phyloP scores from a whole-genome alignment of 1,140 invertebrate species.

The Megathymus violae region DNA sequence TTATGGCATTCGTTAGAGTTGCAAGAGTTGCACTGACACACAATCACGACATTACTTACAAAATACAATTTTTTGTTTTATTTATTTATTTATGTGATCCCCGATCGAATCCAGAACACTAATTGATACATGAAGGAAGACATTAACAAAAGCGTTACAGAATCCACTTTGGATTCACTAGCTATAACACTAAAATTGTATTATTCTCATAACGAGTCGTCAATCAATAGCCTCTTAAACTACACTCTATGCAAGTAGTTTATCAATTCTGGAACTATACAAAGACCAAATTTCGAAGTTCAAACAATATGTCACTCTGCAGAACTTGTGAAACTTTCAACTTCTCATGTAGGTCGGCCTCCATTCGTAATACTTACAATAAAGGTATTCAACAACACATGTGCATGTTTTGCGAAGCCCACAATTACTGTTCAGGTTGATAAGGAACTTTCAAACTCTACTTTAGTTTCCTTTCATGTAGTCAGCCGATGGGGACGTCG shows the following conservation, averaged over 20 bases:
- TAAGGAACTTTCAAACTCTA: background rate
- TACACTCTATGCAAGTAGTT: background rate
- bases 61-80: no score
- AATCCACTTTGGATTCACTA: no score
- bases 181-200: no score
- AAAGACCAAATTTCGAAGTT: constrained; percentile 11
- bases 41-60: no score
- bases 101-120: no score
- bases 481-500: no score
- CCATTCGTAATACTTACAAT: constrained; percentile 1
- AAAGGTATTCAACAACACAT: background rate
- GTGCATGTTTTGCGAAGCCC: background rate
- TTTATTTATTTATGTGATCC: no score
- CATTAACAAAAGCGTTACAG: no score
- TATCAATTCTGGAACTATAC: background rate
- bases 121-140: no score
- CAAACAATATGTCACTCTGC: constrained; percentile 35
- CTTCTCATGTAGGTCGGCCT: constrained; percentile 9
- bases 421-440: background rate
- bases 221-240: background rate
- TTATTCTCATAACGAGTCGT: background rate
- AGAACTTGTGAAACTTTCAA: constrained; percentile 9
- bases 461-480: no score
- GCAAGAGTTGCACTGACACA: no score
- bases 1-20: no score